Conservation (phyloP, 1,140 invertebrate genomes). For the Bombus waltoni region DNA sequence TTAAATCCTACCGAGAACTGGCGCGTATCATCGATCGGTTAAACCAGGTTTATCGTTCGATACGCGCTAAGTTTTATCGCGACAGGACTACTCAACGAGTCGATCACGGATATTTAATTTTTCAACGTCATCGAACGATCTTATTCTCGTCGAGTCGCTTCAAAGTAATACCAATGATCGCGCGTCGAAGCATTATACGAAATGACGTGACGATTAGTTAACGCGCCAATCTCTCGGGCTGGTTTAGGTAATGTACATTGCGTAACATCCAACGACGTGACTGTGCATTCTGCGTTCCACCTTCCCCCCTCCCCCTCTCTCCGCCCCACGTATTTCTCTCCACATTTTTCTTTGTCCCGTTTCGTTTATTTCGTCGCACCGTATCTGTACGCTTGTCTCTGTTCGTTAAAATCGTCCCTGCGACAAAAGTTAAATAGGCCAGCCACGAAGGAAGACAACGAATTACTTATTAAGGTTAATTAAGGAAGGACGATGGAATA, state of each 20-base stretch:
- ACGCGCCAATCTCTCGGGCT: slow-evolving; percentile 16
- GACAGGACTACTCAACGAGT: background rate
- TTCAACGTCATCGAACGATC: background rate
- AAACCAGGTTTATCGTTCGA: background rate
- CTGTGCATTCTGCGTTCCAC: background rate
- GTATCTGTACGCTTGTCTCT: no score
- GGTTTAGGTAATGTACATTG: slow-evolving; percentile 44
- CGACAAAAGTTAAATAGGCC: background rate
- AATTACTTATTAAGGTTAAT: slow-evolving; percentile 36
- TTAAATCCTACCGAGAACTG: background rate
- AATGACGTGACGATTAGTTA: slow-evolving; percentile 33
- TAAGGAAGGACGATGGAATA: slow-evolving; percentile 33
- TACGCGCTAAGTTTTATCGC: background rate
- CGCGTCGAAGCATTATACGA: background rate
- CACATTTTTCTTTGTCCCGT: background rate
- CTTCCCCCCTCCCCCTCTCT: no score
- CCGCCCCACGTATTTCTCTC: no score
- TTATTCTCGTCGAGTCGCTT: background rate
- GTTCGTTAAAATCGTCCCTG: background rate
- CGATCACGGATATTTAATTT: background rate
- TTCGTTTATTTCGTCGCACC: background rate
- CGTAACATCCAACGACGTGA: slow-evolving; percentile 9
- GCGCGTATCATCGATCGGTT: background rate
- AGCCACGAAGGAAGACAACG: background rate
- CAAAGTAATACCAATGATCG: background rate